Conservation (phyloP, 2,113 vertebrate species). For the Sceloporus undulatus region DNA sequence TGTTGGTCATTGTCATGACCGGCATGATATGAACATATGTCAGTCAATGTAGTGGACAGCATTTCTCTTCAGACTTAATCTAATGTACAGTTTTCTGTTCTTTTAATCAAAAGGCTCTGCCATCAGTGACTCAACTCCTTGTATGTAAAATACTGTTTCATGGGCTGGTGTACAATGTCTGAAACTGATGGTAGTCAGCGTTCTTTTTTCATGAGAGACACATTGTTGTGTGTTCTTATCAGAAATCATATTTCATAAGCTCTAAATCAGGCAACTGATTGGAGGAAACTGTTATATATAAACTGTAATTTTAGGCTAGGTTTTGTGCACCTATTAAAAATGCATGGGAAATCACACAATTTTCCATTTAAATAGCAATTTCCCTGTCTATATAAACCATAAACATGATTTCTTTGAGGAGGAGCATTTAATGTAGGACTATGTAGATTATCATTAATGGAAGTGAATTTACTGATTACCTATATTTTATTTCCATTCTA, state of each 20-base stretch:
- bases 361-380: background rate
- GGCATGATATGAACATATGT: background rate
- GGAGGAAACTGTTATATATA: background rate
- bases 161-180: background rate
- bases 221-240: background rate
- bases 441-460: background rate
- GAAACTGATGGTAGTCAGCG: background rate
- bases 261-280: background rate
- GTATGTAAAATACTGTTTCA: slow-evolving; percentile 7
- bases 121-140: background rate
- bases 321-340: background rate
- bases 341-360: background rate
- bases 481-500: slow-evolving; percentile 6
- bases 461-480: background rate
- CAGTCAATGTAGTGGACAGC: background rate
- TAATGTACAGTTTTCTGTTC: background rate
- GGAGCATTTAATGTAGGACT: too few species aligned
- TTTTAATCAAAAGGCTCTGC: background rate
- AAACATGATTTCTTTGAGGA: background rate
- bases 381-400: background rate
- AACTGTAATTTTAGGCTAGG: background rate
- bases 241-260: background rate
- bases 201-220: slow-evolving; percentile 2
- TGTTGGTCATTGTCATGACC: slow-evolving; percentile 5
- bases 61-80: background rate